Conservation (phyloP, 2,797 vertebrate species). For the Phalloptychus januarius region DNA sequence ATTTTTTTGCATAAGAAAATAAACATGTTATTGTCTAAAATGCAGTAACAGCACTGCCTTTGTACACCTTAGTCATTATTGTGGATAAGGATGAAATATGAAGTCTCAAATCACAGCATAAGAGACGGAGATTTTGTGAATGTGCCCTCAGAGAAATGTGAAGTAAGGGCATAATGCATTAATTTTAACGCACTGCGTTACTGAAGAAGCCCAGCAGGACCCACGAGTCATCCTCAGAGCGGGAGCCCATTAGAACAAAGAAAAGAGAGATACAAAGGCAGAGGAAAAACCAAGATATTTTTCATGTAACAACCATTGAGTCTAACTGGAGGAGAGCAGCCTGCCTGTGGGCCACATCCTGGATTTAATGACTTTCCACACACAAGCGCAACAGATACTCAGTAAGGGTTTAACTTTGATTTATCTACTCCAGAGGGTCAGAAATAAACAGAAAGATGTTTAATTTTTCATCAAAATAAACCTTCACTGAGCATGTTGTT, state of each 20-base stretch:
- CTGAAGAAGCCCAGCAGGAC: slow-evolving; percentile 44
- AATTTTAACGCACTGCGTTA: slow-evolving; percentile 40
- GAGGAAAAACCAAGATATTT: slow-evolving; percentile 46
- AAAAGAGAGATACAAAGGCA: slow-evolving; percentile 30
- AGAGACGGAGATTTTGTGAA: slow-evolving; percentile 30
- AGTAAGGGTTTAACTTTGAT: slow-evolving; percentile 59
- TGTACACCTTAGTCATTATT: slow-evolving; percentile 15
- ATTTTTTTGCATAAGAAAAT: too few relatives aligned
- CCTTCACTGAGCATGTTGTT: slow-evolving; percentile 22
- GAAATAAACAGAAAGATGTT: slow-evolving; percentile 29
- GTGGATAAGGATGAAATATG: slow-evolving; percentile 38
- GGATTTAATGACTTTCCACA: slow-evolving; percentile 70
- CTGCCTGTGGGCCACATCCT: slow-evolving; percentile 52
- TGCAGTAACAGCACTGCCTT: background rate
- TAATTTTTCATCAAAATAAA: slow-evolving; percentile 55
- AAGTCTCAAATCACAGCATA: slow-evolving; percentile 39
- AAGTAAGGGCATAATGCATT: slow-evolving; percentile 23
- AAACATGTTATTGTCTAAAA: too few relatives aligned
- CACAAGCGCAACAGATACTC: slow-evolving; percentile 51
- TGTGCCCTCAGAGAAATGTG: slow-evolving; percentile 31
- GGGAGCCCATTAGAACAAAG: slow-evolving; percentile 64
- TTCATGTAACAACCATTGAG: slow-evolving; percentile 58
- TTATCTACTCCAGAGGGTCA: slow-evolving; percentile 57
- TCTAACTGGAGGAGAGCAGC: slow-evolving; percentile 43
- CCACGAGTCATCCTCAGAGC: slow-evolving; percentile 46